Conservation (phyloP, 64 coral and sea anemone genomes). For the Stichodactyla mertensii region DNA sequence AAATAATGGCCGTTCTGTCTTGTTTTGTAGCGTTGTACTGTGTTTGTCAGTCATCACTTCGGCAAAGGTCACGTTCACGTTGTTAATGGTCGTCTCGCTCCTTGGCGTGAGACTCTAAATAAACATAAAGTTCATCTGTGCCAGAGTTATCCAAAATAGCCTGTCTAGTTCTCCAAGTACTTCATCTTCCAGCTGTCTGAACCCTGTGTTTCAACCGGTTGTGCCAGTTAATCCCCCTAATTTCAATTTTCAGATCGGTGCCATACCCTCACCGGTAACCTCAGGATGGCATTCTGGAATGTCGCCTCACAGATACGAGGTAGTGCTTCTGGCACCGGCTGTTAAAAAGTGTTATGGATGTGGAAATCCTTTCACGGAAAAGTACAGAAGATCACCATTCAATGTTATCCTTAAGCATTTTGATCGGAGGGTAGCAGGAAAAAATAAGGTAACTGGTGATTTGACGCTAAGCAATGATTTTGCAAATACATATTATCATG, state of each 20-base stretch:
- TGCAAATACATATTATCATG: not conserved
- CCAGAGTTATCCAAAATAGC: too few relatives aligned
- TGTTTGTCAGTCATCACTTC: too few relatives aligned
- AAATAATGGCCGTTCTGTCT: too few relatives aligned
- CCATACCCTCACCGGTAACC: not conserved
- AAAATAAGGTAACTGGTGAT: not conserved
- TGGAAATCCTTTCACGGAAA: not conserved
- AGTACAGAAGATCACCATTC: not conserved
- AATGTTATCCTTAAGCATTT: conserved; percentile 4
- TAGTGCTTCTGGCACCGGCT: not conserved
- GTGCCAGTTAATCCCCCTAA: not conserved
- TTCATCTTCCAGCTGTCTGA: not conserved
- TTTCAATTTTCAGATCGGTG: not conserved
- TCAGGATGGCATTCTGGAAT: not conserved
- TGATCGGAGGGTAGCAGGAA: not conserved
- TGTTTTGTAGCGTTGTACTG: too few relatives aligned
- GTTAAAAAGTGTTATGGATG: conserved; percentile 2
- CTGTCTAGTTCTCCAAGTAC: not conserved
- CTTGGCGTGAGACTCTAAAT: too few relatives aligned
- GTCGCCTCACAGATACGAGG: not conserved
- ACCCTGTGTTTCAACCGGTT: not conserved
- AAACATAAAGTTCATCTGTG: too few relatives aligned
- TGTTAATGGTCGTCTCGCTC: too few relatives aligned
- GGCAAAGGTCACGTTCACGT: too few relatives aligned
- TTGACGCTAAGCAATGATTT: not conserved